Base-by-base conservation (phyloP, 2,113 vertebrate species). In the Eretmochelys imbricata region DNA sequence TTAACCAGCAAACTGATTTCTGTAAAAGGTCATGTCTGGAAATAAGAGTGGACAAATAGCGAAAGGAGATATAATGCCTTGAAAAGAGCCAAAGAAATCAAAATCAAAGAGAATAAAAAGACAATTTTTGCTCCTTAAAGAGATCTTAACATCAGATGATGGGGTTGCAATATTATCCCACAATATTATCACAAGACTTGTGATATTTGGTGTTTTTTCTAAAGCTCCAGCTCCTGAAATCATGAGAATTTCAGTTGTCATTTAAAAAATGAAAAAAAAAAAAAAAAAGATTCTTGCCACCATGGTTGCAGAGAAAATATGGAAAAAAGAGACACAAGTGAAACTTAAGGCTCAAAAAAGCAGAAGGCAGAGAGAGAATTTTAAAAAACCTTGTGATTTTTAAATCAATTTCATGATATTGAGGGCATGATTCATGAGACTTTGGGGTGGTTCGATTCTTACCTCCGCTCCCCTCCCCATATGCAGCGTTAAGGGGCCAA, bases 1-100 rank as follows among this genome's bases (percentile, higher is more conserved):
- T 75, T 2, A 2, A n/a, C 10, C 8, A 55, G 62, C 2, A 0
- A 82, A 42, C 49, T 42, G 54, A 0, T 80, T 78, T 49, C 65
- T 49, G 25, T 75, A 16, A 50, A 35, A 46, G 51, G 31, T 59
- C 46, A 31, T 9, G 35, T 81, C 46, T 48, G 42, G 29, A 65
- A 57, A 57, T 79, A 65, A 82, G 51, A 55, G 5, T 49, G 14
- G 79, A 90, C 75, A 57, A 82, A 48, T 6, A 27, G 51, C 46
- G 50, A 16, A 80, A 79, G 54, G 24, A 79, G 13, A 2, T 65
- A 65, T 8, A 53, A 79, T 19, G 42, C 65, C 55, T 82, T 92
- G 53, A 85, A 81, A 62, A 59, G 13, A 1, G 46, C 38, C 2
- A 62, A 10, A 69, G 49, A 90, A 93, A 84, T 78, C 48, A 65